Base-by-base conservation (phyloP, 2,797 vertebrate species). In the Cephalopachus bancanus region DNA sequence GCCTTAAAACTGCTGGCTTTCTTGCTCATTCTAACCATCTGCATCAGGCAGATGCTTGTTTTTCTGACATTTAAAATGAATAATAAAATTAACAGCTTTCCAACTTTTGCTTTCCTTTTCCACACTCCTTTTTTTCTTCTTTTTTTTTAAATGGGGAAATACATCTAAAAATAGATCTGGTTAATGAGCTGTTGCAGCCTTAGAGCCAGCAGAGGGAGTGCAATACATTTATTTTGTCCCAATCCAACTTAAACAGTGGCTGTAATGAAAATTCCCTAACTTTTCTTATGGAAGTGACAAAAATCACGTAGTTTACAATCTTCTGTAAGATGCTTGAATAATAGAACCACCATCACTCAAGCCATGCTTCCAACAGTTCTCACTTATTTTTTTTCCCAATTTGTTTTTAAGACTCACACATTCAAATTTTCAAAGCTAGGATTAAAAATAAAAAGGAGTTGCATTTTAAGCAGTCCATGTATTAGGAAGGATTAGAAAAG, bases 161-260 rank as follows among this genome's bases (percentile, higher is more conserved):
- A 91, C 22, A 3, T 71, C 80, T 78, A 94, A 87, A 97, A 95
- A 93, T 94, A 57, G 78, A 44, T 53, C 57, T 75, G 44, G 30
- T 84, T 96, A 95, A 92, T 28, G 64, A 72, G 87, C 10, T 90
- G 64, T 37, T 96, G 81, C n/a, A 64, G 80, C 72, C 30, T 79
- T 72, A 91, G 91, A 97, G 93, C 96, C 98, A 97, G 98, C 93
- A 98, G 97, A 98, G 98, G 98, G 97, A 98, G 98, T 93, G 53
- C 3, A 0, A 15, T 0, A 3, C 59, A 92, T 76, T 95, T 79
- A 71, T 72, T 93, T 97, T 30, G 69, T 81, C 78, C 22, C 19
- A n/a, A 78, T 65, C 87, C 74, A 95, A 71, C 26, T 53, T 1
- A 81, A 57, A 76, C 0, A 0, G 9, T 30, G 91, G 91, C 69